Conservation (phyloP, 2,113 vertebrate genomes). For the Chloroceryle aenea region DNA sequence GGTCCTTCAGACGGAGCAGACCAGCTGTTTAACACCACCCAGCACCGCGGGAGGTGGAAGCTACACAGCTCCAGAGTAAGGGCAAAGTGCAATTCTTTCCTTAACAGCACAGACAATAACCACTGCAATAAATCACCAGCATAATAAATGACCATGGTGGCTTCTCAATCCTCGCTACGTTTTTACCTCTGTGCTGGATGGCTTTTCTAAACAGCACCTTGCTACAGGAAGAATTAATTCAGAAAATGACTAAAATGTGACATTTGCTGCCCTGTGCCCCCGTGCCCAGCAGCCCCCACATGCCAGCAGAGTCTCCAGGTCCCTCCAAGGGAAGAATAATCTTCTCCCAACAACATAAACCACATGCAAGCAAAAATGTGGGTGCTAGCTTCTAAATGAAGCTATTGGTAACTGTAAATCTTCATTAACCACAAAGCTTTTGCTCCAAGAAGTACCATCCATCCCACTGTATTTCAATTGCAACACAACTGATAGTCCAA, state of each 20-base stretch:
- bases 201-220: neutral
- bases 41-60: accelerated
- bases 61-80: neutral
- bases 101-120: neutral
- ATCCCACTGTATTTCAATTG: neutral
- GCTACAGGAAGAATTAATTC: neutral
- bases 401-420: neutral
- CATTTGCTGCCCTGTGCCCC: neutral
- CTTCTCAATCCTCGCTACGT: accelerated
- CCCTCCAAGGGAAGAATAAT: neutral
- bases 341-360: neutral
- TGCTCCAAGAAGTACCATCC: neutral
- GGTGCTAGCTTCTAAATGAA: neutral
- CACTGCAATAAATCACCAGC: neutral
- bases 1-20: neutral
- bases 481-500: neutral
- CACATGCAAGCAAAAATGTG: accelerated
- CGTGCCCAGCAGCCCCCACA: neutral
- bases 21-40: accelerated
- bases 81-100: neutral
- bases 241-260: neutral
- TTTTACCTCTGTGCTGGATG: neutral
- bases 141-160: neutral
- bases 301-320: neutral
- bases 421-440: neutral